Conservation (phyloP, 2,113 vertebrate genomes). For the Chrysemys picta region DNA sequence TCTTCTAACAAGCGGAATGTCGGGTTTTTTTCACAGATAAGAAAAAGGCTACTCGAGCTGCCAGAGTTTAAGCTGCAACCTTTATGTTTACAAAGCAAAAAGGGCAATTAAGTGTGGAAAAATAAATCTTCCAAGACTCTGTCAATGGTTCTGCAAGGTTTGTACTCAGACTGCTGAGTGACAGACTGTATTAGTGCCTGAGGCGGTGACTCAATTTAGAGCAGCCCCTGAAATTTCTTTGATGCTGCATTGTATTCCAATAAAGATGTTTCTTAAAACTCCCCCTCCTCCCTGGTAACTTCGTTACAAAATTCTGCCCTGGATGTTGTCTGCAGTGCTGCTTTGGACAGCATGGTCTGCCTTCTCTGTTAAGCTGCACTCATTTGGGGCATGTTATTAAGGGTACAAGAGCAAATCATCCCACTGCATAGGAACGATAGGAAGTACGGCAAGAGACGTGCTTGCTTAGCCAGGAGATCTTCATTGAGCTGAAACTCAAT, state of each 20-base stretch:
- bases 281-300: conserved; percentile 3
- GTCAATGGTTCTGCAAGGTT: conserved; percentile 57
- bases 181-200: conserved; percentile 61
- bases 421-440: too few species aligned
- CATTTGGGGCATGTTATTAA: not conserved
- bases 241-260: conserved; percentile 54
- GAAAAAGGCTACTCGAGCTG: conserved; percentile 76
- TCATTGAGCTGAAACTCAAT: too few species aligned
- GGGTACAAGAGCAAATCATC: too few species aligned
- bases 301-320: not conserved
- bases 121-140: conserved; percentile 74
- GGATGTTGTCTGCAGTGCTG: not conserved
- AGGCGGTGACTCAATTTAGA: conserved; percentile 37
- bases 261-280: conserved; percentile 51
- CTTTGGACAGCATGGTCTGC: not conserved
- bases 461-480: too few species aligned
- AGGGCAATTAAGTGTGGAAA: conserved; percentile 83
- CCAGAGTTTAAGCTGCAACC: conserved; percentile 79
- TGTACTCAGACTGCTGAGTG: conserved; percentile 62
- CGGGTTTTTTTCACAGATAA: conserved; percentile 64
- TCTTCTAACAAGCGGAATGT: conserved; percentile 70
- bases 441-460: too few species aligned
- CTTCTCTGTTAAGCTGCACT: fast-evolving
- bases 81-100: conserved; percentile 85
- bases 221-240: conserved; percentile 75